Conservation (phyloP, 2,797 vertebrate genomes). For the Acanthurus lineatus region DNA sequence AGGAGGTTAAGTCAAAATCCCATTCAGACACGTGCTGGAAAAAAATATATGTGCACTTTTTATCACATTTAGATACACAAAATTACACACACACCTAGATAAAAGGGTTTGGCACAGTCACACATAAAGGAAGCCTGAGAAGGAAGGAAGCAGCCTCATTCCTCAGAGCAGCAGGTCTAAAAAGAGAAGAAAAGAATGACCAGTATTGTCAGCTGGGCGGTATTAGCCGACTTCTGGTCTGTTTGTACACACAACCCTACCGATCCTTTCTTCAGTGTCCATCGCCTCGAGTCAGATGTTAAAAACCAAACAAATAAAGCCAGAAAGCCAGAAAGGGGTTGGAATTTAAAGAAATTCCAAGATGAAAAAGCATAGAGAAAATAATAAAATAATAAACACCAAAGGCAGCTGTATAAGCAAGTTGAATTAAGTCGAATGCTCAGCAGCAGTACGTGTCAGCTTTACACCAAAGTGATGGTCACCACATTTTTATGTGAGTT, state of each 20-base stretch:
- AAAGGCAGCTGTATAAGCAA: not conserved
- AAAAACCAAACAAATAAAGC: conserved; percentile 56
- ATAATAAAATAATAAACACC: conserved; percentile 23
- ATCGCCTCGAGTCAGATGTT: conserved; percentile 41
- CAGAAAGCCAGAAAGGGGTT: conserved; percentile 29
- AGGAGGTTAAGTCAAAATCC: conserved; percentile 43
- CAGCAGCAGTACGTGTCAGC: not conserved
- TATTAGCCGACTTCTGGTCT: conserved; percentile 61
- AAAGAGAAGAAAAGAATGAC: conserved; percentile 66
- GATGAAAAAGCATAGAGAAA: conserved; percentile 35
- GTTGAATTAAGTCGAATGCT: not conserved
- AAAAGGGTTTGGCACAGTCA: conserved; percentile 46
- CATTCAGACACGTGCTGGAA: conserved; percentile 56
- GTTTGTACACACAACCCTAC: conserved; percentile 59
- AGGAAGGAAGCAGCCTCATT: conserved; percentile 68
- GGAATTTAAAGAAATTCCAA: not conserved
- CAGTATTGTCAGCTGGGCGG: conserved; percentile 69
- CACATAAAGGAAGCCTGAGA: conserved; percentile 46
- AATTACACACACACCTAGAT: conserved; percentile 12
- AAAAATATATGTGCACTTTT: conserved; percentile 28
- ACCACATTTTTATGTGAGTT: conserved; percentile 10
- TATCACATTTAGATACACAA: not conserved
- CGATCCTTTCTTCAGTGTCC: conserved; percentile 69
- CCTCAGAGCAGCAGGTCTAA: conserved; percentile 60
- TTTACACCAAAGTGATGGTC: conserved; percentile 2